Conservation (phyloP, 2,888 invertebrate genomes). For the Sarcophaga rosellei region DNA sequence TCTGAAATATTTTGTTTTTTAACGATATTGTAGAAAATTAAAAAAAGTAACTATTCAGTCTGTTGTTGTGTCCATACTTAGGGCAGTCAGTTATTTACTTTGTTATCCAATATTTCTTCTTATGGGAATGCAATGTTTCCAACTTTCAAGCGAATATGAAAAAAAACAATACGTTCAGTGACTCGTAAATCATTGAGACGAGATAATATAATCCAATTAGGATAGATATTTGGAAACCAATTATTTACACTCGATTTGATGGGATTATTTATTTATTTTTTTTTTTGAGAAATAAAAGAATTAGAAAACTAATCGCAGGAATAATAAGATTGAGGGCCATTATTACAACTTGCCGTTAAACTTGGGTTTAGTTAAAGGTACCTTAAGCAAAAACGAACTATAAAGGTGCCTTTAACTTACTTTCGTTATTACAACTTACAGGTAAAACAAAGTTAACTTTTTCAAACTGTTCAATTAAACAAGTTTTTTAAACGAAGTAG, state of each 20-base stretch:
- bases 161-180: slow-evolving; percentile 21
- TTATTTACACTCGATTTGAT: slow-evolving; percentile 55
- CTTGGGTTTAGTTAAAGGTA: too few species aligned
- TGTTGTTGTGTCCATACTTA: not conserved
- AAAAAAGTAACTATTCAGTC: not conserved
- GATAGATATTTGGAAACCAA: slow-evolving; percentile 27
- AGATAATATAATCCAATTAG: slow-evolving; percentile 49
- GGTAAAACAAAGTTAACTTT: too few species aligned
- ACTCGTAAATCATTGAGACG: slow-evolving; percentile 37
- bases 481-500: too few species aligned
- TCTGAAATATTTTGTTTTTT: slow-evolving; percentile 15
- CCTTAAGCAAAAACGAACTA: too few species aligned
- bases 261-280: slow-evolving; percentile 21
- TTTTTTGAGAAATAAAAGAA: too few species aligned
- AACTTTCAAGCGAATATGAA: slow-evolving; percentile 12
- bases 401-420: too few species aligned
- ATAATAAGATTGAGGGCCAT: too few species aligned
- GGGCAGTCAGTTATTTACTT: not conserved
- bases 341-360: too few species aligned
- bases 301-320: too few species aligned
- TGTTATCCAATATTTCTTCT: slow-evolving; percentile 23
- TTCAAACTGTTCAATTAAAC: too few species aligned
- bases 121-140: slow-evolving; percentile 30
- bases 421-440: too few species aligned
- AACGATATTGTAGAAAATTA: not conserved